Evolutionary conservation across 1,140 invertebrate genomes (phyloP), one percentile per base, ranked within the genome.

Genomic region (Brachionus sp.): DNA sequence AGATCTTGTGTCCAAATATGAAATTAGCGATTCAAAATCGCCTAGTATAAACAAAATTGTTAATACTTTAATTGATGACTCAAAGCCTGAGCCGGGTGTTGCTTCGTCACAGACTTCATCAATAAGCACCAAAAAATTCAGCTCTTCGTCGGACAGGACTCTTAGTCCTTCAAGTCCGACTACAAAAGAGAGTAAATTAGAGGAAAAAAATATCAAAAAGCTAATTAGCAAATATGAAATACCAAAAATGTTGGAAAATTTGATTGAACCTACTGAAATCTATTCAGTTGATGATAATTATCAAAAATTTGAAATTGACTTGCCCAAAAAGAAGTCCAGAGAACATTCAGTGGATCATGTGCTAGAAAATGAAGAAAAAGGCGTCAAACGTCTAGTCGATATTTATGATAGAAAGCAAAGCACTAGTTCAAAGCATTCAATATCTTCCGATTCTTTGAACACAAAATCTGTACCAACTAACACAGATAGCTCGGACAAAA

Each of bases 121-220:
- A 19, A 46, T 9, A 29, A 25, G 16, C 12, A 46, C n/a, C 19
- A 75, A 46, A 75, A 75, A 46, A 46, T 75, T 25, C 25, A 46
- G 39, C 7, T 75, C 70, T 12, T 46, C 39, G 19, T 46, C 70
- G 23, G 70, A 75, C 39, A n/a, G 19, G 9, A 46, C 37, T 5
- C 70, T 46, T 10, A 46, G 25, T 44, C 37, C 37, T 9, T 19
- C 37, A 39, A 46, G 39, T 46, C 42, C 70, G 37, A 73, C 68
- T 42, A 39, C 33, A 50, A 44, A 33, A 50, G 39, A 75, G 12
- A 19, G 12, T 9, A 46, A 50, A 23, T 10, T 46, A 33, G 70
- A 75, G 37, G 70, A 75, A 33, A 75, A 75, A 46, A 75, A 46
- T 33, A 75, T 75, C 19, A 75, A 75, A 75, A 75, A 75, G 44